Evolutionary conservation across 1,140 invertebrate species (phyloP).

Genomic region (Chironomus striatipennis): DNA sequence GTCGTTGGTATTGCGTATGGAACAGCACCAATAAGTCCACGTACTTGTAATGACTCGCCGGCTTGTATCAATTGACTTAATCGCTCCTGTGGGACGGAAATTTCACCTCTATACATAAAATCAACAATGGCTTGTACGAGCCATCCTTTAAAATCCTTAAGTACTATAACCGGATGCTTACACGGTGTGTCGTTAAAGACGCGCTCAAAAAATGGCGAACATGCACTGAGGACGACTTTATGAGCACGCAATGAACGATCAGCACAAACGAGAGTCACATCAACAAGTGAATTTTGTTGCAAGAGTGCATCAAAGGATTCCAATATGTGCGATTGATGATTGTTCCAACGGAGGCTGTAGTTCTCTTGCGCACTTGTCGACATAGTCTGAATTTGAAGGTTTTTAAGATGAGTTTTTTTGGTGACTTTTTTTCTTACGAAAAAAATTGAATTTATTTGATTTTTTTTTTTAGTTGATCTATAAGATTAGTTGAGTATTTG

Average conservation of each 20-base stretch:
- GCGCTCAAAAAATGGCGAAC: conserved; percentile 81
- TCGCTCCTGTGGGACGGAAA: conserved; percentile 75
- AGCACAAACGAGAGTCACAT: conserved; percentile 80
- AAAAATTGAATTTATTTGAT: background rate
- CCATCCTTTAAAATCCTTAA: conserved; percentile 79
- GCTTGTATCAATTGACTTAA: conserved; percentile 71
- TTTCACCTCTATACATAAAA: conserved; percentile 89
- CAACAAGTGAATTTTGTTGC: conserved; percentile 74
- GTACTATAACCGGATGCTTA: conserved; percentile 84
- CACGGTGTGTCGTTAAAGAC: conserved; percentile 87
- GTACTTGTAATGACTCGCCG: conserved; percentile 74
- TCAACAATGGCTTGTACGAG: conserved; percentile 81
- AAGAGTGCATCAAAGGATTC: conserved; percentile 75
- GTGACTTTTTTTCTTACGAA: background rate
- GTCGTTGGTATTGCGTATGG: conserved; percentile 32
- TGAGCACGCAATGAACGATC: conserved; percentile 74
- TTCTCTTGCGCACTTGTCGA: conserved; percentile 58
- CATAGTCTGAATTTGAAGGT: background rate
- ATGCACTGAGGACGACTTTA: conserved; percentile 83
- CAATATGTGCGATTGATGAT: conserved; percentile 78
- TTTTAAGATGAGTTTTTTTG: background rate
- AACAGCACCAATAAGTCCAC: conserved; percentile 55
- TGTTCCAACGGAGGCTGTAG: conserved; percentile 86
- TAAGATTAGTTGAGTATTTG: background rate
- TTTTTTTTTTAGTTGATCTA: background rate